Evolutionary conservation across 2,888 invertebrate genomes (phyloP).

Genomic region (Brenthis daphne): DNA sequence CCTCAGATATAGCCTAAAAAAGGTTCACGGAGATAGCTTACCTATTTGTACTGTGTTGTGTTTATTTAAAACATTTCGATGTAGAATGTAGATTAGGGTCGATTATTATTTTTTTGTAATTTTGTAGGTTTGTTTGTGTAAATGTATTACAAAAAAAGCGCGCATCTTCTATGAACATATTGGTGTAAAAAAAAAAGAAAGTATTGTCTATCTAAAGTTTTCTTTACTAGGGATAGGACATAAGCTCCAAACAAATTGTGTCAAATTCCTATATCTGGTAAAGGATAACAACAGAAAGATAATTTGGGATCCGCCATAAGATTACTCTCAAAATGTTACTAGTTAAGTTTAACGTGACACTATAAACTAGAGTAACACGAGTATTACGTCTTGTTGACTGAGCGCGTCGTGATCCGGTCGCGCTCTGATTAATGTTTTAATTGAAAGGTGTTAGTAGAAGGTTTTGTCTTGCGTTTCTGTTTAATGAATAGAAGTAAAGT

Average conservation of each 20-base stretch:
- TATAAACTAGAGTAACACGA: conserved; percentile 9
- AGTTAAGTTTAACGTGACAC: conserved; percentile 3
- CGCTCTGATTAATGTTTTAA: conserved; percentile 26
- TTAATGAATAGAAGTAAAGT: background rate
- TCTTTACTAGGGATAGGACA: too few species aligned
- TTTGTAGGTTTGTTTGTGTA: too few species aligned
- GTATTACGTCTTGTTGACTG: conserved; percentile 30
- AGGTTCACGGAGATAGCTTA: background rate
- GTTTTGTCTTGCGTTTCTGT: background rate
- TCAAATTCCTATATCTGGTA: too few species aligned
- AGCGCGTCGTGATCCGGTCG: conserved; percentile 25
- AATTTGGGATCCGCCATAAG: background rate
- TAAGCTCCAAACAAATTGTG: too few species aligned
- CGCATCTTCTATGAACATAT: too few species aligned
- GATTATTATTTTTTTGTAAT: too few species aligned
- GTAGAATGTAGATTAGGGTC: background rate
- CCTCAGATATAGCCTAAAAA: background rate
- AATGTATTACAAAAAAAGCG: too few species aligned
- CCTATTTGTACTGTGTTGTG: background rate
- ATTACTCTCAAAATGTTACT: background rate
- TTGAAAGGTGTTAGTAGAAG: conserved; percentile 18
- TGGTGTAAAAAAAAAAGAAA: too few species aligned
- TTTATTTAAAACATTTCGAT: background rate
- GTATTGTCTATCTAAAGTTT: too few species aligned
- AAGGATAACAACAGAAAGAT: too few species aligned